Evolutionary conservation across 2,113 vertebrate genomes (phyloP), one percentile per base, ranked within the genome.

Genomic region (Climacteris rufus): DNA sequence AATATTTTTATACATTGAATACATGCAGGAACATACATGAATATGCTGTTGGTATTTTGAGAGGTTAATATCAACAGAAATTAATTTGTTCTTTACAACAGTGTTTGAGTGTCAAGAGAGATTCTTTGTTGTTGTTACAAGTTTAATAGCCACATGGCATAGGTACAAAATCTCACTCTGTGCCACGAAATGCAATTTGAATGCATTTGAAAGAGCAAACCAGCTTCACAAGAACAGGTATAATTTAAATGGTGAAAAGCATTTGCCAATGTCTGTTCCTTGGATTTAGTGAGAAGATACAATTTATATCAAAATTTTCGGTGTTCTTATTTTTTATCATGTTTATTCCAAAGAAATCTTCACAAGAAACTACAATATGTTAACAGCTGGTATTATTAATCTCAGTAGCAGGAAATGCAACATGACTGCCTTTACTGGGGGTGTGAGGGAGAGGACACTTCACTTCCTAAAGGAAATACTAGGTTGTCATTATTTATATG

Each of bases 401-500:
- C 53, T 93, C 47, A 71, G 59, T 23, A 80, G n/a, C 59, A 90
- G 83, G 82, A 94, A 96, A 87, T 78, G 57, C 76, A 93, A 75
- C 72, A 63, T 70, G 92, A 79, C 54, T 91, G 92, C 53, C 87
- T 95, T 79, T 88, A 84, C 44, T 69, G 83, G 80, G 53, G 54
- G 70, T 22, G 23, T 57, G 49, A 91, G 86, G 66, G 33, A n/a
- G 30, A 79, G 56, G 86, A 93, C 54, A 81, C 45, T 92, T 95
- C 2, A 17, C 44, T 76, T 88, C 71, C 44, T 8, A 70, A 90
- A 83, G 81, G 71, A 97, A 94, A 95, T 30, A 88, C 19, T 92
- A 83, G 81, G 86, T 94, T 95, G 96, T 96, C 19, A 70, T 96
- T 95, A 93, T 94, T 93, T 94, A 74, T 88, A 95, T 96, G 45